These are phyloP conservation scores for Caerostris darwini DNA, from an alignment of 1,140 invertebrate species.

Conservation along the genomic window DNA sequence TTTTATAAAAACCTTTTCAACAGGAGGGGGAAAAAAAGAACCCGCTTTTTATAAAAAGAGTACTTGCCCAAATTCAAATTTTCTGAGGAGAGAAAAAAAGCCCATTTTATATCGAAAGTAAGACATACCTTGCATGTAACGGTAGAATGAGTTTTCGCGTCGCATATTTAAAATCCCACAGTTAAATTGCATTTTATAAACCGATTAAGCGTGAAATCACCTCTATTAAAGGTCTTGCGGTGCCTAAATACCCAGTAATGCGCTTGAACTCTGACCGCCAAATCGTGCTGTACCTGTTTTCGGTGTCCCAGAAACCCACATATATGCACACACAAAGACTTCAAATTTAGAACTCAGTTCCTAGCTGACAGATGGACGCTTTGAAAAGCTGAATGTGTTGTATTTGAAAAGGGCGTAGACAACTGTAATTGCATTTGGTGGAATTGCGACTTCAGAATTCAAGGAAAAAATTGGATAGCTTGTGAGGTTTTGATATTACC, in stretches of 20 bases:
- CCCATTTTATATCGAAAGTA: neutral
- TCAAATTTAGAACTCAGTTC: neutral
- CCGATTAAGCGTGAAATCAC: conserved; percentile 11
- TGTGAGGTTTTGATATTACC: neutral
- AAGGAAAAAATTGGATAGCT: neutral
- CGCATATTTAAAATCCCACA: neutral
- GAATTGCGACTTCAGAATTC: neutral
- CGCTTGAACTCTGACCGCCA: conserved; percentile 16
- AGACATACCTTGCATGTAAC: neutral
- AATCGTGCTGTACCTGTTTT: neutral
- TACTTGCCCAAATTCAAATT: neutral
- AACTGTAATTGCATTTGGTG: neutral
- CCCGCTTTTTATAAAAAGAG: neutral
- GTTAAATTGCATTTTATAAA: conserved; percentile 11
- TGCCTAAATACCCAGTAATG: conserved; percentile 13
- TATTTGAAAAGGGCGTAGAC: conserved; percentile 34
- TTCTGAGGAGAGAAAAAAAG: neutral
- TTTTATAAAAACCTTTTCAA: neutral
- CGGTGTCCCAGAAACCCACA: conserved; percentile 18
- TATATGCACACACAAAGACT: conserved; percentile 4
- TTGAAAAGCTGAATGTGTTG: neutral
- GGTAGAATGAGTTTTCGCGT: neutral
- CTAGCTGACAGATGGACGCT: neutral
- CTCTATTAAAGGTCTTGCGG: neutral
- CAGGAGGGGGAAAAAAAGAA: neutral